These are phyloP conservation scores for Anomalospiza imberbis DNA, from an alignment of 2,797 vertebrate species.

Conservation along the genomic window DNA sequence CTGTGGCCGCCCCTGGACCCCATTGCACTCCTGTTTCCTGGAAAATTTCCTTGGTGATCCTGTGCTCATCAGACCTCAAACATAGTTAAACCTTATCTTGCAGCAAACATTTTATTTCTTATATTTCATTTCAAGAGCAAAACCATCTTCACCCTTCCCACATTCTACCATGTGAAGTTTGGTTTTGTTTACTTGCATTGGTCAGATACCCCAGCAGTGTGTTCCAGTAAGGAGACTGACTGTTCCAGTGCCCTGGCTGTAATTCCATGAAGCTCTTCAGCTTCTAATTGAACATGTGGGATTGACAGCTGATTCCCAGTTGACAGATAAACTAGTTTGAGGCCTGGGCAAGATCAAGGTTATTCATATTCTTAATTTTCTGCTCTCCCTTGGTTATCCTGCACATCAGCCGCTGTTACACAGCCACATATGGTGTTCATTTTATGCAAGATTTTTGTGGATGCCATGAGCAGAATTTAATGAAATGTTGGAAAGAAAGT, in stretches of 20 bases:
- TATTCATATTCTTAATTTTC: not conserved
- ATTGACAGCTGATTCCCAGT: not conserved
- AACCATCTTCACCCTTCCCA: not conserved
- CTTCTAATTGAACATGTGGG: not conserved
- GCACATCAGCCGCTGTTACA: not conserved
- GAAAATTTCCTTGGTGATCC: not conserved
- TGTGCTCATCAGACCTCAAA: not conserved
- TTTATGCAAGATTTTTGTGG: not conserved
- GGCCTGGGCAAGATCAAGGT: not conserved
- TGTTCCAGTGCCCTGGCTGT: conserved; percentile 21
- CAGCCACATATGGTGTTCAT: not conserved
- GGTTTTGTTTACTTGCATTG: not conserved
- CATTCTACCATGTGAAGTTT: not conserved
- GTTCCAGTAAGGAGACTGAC: not conserved
- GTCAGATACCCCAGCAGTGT: not conserved
- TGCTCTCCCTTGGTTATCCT: not conserved
- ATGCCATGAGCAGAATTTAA: not conserved
- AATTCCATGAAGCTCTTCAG: not conserved
- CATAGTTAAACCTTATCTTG: not conserved
- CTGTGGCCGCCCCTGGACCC: not conserved
- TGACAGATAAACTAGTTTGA: conserved; percentile 23
- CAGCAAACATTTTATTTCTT: not conserved
- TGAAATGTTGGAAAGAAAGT: not conserved
- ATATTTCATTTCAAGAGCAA: not conserved
- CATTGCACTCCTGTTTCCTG: not conserved